phyloP scores from a whole-genome alignment of 2,888 invertebrate genomes.

The Meghimatium bilineatum region DNA sequence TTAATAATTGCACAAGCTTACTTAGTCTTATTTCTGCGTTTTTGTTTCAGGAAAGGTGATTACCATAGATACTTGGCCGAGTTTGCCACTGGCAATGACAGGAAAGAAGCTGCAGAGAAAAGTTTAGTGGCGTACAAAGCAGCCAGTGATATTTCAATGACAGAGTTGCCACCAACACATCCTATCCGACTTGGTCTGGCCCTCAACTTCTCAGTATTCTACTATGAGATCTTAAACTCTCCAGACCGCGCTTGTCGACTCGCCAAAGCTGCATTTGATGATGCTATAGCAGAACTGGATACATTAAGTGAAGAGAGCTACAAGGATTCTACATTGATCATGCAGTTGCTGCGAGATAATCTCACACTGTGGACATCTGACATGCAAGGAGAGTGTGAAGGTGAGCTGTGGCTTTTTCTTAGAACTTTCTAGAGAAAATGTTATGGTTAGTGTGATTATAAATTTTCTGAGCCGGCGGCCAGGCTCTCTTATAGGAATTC shows the following conservation, averaged over 20 bases:
- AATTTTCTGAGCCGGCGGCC: too few species aligned
- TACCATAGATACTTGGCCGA: slow-evolving; percentile 98
- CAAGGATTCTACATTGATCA: slow-evolving; percentile 97
- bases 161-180: slow-evolving; percentile 96
- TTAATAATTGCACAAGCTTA: too few species aligned
- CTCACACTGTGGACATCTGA: slow-evolving; percentile 99
- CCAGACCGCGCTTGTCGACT: slow-evolving; percentile 98
- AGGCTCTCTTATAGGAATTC: too few species aligned
- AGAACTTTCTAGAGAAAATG: too few species aligned
- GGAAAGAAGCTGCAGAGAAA: slow-evolving; percentile 97
- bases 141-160: slow-evolving; percentile 97
- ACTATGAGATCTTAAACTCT: slow-evolving; percentile 98
- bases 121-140: slow-evolving; percentile 96
- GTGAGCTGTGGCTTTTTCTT: slow-evolving; percentile 43
- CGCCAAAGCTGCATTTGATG: slow-evolving; percentile 96
- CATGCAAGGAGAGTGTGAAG: slow-evolving; percentile 81
- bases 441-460: background rate
- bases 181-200: slow-evolving; percentile 97
- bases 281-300: slow-evolving; percentile 98
- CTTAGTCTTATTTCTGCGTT: background rate
- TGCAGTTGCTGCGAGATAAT: slow-evolving; percentile 99
- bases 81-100: slow-evolving; percentile 96
- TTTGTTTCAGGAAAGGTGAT: slow-evolving; percentile 86
- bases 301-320: slow-evolving; percentile 98
- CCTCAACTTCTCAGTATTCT: slow-evolving; percentile 98